Base-by-base conservation (phyloP, 1,140 invertebrate species). In the Eriocheir sinensis region DNA sequence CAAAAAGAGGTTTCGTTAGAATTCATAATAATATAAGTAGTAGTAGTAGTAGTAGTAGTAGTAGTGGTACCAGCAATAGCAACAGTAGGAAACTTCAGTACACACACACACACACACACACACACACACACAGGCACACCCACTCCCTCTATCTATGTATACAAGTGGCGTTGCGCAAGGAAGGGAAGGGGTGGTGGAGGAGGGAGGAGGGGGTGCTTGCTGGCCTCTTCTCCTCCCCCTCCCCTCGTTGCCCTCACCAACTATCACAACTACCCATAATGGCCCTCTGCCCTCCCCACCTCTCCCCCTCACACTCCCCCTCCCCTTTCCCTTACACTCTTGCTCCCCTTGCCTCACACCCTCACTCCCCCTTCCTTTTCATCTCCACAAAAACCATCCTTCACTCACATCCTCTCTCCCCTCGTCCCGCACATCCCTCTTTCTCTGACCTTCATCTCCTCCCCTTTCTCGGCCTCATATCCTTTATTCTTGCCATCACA, bases 191-290 rank as follows among this genome's bases (percentile, higher is more conserved):
- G 60, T 21, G 6, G 60, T 27, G 12, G 21, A n/a, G 27, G 60
- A n/a, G 27, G 60, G 60, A 72, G 60, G 60, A 21, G 60, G 60
- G n/a, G 60, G 1, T n/a, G 60, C 60, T n/a, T n/a, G n/a, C 60
- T 72, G 60, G 60, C 21, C 60, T 72, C 60, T n/a, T n/a, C 60
- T 72, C 60, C 21, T n/a, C 60, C 27, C 27, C 60, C 60, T n/a
- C n/a, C n/a, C n/a, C n/a, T 21, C 27, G 27, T 21, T 72, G 60
- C 60, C 60, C 60, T 72, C 60, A 72, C 60, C 60, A 72, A 72
- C 60, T 72, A 72, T 72, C 60, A 72, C 60, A 72, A 72, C 60
- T 72, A 72, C 60, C 60, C 60, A 72, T 72, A 72, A 72, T 72
- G 60, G 60, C 60, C 60, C 60, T 72, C 60, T 72, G 60, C 60